Evolutionary conservation across 2,888 invertebrate genomes (phyloP).

Genomic region (Steinernema carpocapsae): DNA sequence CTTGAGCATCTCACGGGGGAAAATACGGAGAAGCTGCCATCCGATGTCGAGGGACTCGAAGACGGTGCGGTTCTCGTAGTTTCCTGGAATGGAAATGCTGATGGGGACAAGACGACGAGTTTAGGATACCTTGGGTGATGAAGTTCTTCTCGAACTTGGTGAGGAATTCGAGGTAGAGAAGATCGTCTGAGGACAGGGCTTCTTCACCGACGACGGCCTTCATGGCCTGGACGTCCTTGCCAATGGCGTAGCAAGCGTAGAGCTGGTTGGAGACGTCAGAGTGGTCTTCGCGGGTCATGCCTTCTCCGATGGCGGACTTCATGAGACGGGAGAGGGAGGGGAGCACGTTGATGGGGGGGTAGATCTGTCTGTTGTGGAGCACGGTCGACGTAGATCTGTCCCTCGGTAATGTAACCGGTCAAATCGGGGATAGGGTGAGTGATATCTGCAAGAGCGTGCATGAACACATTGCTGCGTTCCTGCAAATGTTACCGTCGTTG

Average conservation of each 20-base stretch:
- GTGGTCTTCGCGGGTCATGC: constrained; percentile 82
- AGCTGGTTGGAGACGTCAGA: constrained; percentile 84
- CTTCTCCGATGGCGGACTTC: constrained; percentile 99
- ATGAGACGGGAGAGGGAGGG: constrained; percentile 99
- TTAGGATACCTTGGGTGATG: constrained; percentile 81
- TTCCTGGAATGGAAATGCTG: constrained; percentile 74
- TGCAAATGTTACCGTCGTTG: constrained; percentile 80
- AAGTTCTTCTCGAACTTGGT: constrained; percentile 99
- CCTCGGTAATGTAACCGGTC: constrained; percentile 99
- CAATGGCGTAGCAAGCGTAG: constrained; percentile 99
- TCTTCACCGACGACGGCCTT: constrained; percentile 98
- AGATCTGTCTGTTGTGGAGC: constrained; percentile 93
- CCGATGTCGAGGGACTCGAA: constrained; percentile 98
- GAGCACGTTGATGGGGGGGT: constrained; percentile 98
- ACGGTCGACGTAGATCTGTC: constrained; percentile 98
- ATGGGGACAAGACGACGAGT: too few relatives aligned
- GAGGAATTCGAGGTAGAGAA: constrained; percentile 96
- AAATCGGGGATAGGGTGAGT: constrained; percentile 99
- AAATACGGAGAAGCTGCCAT: constrained; percentile 98
- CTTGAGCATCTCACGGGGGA: constrained; percentile 99
- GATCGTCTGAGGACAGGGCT: constrained; percentile 95
- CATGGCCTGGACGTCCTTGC: constrained; percentile 79
- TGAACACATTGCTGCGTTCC: too few relatives aligned
- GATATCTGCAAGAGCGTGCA: constrained; percentile 77
- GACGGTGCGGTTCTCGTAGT: constrained; percentile 97